A percentile compares a stretch with the other conserved stretches of the same genome.
Evolutionary conservation across 1,140 invertebrate genomes (phyloP).

Genomic region (Pseudomyrmex flavicornis): DNA sequence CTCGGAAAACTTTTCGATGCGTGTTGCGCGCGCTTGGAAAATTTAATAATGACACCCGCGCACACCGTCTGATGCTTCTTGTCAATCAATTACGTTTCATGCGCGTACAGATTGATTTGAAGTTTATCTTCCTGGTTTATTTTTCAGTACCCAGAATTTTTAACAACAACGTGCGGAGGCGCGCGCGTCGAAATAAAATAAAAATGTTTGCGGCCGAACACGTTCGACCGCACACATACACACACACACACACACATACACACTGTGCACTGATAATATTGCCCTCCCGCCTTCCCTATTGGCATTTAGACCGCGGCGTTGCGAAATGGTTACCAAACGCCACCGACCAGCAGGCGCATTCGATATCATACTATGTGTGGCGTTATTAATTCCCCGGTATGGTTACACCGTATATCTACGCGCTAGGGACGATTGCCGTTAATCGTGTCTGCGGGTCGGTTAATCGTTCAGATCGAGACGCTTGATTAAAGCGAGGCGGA

Average conservation of each 20-base stretch:
- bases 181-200: conserved; percentile 37
- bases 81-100: background rate
- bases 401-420: conserved; percentile 29
- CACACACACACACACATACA: conserved; percentile 55
- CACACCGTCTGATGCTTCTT: background rate
- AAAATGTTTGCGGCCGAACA: conserved; percentile 37
- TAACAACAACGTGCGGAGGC: background rate
- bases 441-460: conserved; percentile 70
- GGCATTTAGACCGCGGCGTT: conserved; percentile 58
- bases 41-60: background rate
- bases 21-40: background rate
- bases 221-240: conserved; percentile 46
- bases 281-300: conserved; percentile 13
- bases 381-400: conserved; percentile 67
- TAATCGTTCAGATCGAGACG: conserved; percentile 65
- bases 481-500: conserved; percentile 56
- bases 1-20: no score
- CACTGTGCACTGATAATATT: conserved; percentile 48
- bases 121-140: background rate
- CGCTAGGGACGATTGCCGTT: conserved; percentile 68
- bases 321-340: conserved; percentile 53
- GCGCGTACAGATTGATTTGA: background rate
- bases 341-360: conserved; percentile 48
- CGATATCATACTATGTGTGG: conserved; percentile 51
- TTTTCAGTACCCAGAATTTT: conserved; percentile 17